Evolutionary conservation across 2,888 invertebrate genomes (phyloP), one percentile per base, ranked within the genome.

Genomic region (Oscheius sp.): DNA sequence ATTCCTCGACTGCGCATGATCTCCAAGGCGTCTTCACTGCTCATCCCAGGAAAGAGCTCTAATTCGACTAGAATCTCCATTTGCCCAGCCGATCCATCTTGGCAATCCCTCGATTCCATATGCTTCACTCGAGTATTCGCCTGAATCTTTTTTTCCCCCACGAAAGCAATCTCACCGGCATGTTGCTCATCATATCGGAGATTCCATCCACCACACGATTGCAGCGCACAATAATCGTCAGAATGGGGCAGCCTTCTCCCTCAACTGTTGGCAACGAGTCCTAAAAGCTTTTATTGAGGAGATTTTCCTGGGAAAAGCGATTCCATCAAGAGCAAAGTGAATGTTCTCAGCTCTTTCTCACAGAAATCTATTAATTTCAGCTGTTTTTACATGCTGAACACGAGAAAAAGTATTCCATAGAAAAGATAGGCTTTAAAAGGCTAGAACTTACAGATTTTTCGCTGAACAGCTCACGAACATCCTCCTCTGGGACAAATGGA

Each of bases 401-500:
- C n/a, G n/a, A n/a, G n/a, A n/a, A n/a, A n/a, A n/a, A n/a, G n/a
- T n/a, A n/a, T n/a, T n/a, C n/a, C n/a, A n/a, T n/a, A n/a, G n/a
- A n/a, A n/a, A n/a, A n/a, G n/a, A n/a, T n/a, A n/a, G n/a, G n/a
- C n/a, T n/a, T n/a, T n/a, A 8, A 37, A 37, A 37, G 37, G 12
- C 25, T 20, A 23, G 33, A 55, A 55, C 34, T 27, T 33, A 52
- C 53, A 25, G 27, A 39, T 42, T 52, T 53, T 25, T 53, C 65
- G 15, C 53, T 53, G 46, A 70, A 64, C 1, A 66, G 66, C 46
- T 74, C 71, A 45, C 69, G 69, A 23, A 83, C 76, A 39, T 86
- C 86, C 50, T 85, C 82, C 67, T 86, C 86, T 1, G 86, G 84
- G 31, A 86, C 84, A 53, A 86, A 86, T 29, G 86, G 86, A 17